Base-by-base conservation (phyloP, 2,888 invertebrate species). In the Noctuana brunneofusca region DNA sequence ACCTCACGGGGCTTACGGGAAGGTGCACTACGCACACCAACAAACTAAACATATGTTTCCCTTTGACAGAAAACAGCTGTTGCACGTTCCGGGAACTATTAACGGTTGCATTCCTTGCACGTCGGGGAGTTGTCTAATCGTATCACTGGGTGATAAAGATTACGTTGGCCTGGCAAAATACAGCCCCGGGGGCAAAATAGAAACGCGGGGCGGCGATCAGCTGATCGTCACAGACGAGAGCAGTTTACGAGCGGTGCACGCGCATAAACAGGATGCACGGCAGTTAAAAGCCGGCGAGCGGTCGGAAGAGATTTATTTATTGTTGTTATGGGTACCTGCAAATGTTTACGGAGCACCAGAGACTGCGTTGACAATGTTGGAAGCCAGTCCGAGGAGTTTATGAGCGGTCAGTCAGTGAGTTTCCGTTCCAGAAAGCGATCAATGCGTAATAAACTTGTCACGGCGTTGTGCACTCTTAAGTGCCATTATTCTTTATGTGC, bases 11-110 rank as follows among this genome's bases (percentile, higher is more conserved):
- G 63, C 56, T 3, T 18, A 32, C 18, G 32, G 53, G 62, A 64
- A 58, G 62, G 64, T 54, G 58, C 57, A 48, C 27, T 53, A 65
- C 69, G 46, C 65, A 67, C 64, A 68, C 68, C 54, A 20, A 22
- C 66, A 32, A 54, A 63, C 59, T 38, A 35, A 72, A 72, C 75
- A 79, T 72, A 71, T 78, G 78, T 73, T 75, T 75, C 73, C 43
- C 74, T 73, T 75, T 75, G 76, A 79, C 75, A 74, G 75, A 75
- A 74, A 76, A 78, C 79, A 79, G 78, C 79, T 78, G 79, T 75
- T 75, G 60, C 54, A 62, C 65, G 63, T 73, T 71, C 75, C 66
- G 66, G 66, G 72, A 74, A 74, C 65, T 62, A 60, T 60, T 68
- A 70, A 69, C 71, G 66, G 71, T 68, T 50, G 20, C 64, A 27